phyloP scores from a whole-genome alignment of 2,113 vertebrate species.

The Ceyx melanurus region DNA sequence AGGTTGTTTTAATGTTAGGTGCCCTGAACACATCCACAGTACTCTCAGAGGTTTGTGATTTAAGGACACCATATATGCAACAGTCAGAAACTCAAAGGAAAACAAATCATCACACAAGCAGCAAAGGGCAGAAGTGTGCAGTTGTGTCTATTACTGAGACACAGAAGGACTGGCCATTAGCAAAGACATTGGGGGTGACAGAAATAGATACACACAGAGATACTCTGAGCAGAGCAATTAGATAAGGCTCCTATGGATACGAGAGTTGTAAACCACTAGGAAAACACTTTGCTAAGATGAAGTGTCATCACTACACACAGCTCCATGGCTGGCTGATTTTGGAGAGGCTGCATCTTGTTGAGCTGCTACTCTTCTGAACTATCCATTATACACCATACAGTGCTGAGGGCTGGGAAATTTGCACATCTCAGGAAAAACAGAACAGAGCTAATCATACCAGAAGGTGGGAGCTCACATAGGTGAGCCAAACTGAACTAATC shows the following conservation, averaged over 20 bases:
- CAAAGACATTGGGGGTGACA: not conserved
- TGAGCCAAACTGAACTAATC: not conserved
- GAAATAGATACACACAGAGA: not conserved
- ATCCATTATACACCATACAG: rapidly evolving
- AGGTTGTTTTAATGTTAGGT: not conserved
- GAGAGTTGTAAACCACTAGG: not conserved
- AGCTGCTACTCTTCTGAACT: not conserved
- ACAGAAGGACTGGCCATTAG: not conserved
- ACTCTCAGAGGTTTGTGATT: not conserved
- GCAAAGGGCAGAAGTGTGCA: not conserved
- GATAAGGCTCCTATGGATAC: not conserved
- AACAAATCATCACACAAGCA: not conserved
- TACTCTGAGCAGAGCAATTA: not conserved
- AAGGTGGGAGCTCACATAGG: not conserved
- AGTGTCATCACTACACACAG: conserved; percentile 24
- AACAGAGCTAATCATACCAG: rapidly evolving
- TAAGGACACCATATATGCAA: not conserved
- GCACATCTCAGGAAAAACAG: not conserved
- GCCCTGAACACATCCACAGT: not conserved
- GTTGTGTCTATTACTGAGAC: not conserved
- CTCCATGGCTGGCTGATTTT: conserved; percentile 19
- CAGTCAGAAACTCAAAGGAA: not conserved
- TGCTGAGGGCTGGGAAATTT: not conserved
- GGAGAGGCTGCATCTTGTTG: not conserved
- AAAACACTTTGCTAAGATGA: conserved; percentile 28